These are phyloP conservation scores for Pteronotus mesoamericanus DNA, from an alignment of 2,797 vertebrate species.

Conservation along the genomic window DNA sequence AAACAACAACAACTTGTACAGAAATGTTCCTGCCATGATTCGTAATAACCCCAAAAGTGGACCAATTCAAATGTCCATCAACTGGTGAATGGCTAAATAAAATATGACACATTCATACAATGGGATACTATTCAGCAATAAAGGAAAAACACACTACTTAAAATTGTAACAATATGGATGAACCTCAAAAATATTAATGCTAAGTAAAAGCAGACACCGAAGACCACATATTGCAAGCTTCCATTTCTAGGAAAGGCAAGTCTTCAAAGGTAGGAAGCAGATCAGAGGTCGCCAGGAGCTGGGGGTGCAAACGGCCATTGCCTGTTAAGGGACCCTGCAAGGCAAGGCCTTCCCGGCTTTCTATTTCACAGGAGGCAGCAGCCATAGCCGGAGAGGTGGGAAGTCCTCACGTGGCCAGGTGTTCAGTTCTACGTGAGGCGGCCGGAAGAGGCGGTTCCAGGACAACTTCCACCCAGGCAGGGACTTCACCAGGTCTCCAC, in stretches of 20 bases:
- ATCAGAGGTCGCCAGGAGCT: neutral
- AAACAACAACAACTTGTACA: too few species aligned
- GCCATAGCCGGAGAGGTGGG: too few species aligned
- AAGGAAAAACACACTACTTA: neutral
- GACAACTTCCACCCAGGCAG: fast-evolving
- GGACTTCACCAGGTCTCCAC: fast-evolving
- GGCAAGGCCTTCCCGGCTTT: fast-evolving
- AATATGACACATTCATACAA: neutral
- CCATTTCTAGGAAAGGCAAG: neutral
- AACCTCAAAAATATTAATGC: neutral
- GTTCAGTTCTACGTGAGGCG: neutral
- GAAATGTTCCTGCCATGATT: neutral
- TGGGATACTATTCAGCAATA: neutral
- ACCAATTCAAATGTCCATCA: neutral
- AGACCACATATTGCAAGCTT: neutral
- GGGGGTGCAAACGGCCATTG: neutral
- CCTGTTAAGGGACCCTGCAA: neutral
- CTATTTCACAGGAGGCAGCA: fast-evolving
- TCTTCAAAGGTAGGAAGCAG: neutral
- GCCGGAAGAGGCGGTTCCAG: neutral
- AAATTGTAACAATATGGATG: neutral
- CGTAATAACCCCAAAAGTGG: neutral
- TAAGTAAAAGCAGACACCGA: neutral
- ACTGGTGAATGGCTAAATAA: neutral
- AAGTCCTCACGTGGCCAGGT: fast-evolving